A percentile compares a stretch with the other conserved stretches of the same genome.
phyloP scores from a whole-genome alignment of 2,888 invertebrate genomes.

The Himalopsyche japonica region DNA sequence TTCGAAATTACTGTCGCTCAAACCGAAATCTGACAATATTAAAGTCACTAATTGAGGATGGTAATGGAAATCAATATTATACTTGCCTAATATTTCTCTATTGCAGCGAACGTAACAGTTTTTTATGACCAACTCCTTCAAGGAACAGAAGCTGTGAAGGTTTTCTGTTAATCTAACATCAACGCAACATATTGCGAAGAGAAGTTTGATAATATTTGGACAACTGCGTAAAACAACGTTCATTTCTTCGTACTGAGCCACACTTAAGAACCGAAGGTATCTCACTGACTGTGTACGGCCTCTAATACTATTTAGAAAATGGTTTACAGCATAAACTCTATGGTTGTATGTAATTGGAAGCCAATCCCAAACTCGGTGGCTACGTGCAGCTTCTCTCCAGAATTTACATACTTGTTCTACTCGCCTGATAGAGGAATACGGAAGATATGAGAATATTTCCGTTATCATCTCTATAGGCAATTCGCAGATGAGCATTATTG shows the following conservation, averaged over 20 bases:
- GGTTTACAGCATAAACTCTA: neutral
- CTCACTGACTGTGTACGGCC: neutral
- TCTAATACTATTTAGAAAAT: neutral
- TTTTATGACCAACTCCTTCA: slow-evolving; percentile 52
- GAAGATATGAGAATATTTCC: slow-evolving; percentile 51
- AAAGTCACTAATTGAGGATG: slow-evolving; percentile 50
- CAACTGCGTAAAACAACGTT: slow-evolving; percentile 50
- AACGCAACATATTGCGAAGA: slow-evolving; percentile 55
- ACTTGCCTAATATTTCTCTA: slow-evolving; percentile 34
- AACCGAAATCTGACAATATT: slow-evolving; percentile 54
- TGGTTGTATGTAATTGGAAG: neutral
- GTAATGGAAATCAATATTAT: slow-evolving; percentile 48
- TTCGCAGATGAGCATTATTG: slow-evolving; percentile 26
- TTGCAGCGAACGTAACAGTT: slow-evolving; percentile 46
- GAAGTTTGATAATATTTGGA: slow-evolving; percentile 49
- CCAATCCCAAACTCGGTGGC: neutral
- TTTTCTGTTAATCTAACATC: slow-evolving; percentile 50
- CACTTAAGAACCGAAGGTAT: neutral
- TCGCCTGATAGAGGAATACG: slow-evolving; percentile 48
- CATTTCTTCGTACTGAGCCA: slow-evolving; percentile 49
- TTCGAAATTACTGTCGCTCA: slow-evolving; percentile 49
- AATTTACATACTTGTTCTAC: slow-evolving; percentile 51
- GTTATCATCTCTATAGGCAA: slow-evolving; percentile 55
- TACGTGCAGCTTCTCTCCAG: slow-evolving; percentile 49
- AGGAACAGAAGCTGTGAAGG: slow-evolving; percentile 48